These are phyloP conservation scores for Phyto melanocephala DNA, from an alignment of 2,888 invertebrate species.

Conservation along the genomic window DNA sequence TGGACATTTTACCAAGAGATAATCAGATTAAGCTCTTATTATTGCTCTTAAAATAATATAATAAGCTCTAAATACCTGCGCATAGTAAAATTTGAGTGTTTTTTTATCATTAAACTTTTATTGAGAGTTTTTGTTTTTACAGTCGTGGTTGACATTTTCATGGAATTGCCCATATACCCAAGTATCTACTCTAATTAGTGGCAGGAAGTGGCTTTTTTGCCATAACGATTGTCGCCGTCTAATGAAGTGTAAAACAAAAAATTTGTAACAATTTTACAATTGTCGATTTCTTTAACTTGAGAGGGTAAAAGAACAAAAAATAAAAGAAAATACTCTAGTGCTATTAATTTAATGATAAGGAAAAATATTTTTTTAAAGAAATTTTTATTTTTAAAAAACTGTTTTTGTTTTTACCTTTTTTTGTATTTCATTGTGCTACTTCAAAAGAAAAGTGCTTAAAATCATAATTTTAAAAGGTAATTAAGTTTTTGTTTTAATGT, in stretches of 20 bases:
- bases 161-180: no score
- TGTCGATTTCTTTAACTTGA: constrained; percentile 8
- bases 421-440: neutral
- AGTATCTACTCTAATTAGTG: constrained; percentile 59
- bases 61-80: no score
- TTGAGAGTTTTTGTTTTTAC: no score
- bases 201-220: constrained; percentile 49
- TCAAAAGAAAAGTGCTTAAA: constrained; percentile 49
- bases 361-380: constrained; percentile 12
- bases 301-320: neutral
- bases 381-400: constrained; percentile 11
- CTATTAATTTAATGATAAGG: constrained; percentile 52
- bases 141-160: no score
- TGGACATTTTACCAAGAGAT: no score
- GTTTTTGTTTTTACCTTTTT: neutral
- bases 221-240: constrained; percentile 57
- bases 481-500: constrained; percentile 37
- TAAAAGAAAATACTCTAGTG: neutral
- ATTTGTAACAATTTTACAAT: constrained; percentile 57
- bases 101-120: no score
- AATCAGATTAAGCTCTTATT: no score
- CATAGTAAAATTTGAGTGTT: no score
- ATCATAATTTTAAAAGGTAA: constrained; percentile 58
- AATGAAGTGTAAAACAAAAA: constrained; percentile 58
- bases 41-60: no score